phyloP scores from a whole-genome alignment of 2,888 invertebrate genomes.

The Perizoma flavofasciatum region DNA sequence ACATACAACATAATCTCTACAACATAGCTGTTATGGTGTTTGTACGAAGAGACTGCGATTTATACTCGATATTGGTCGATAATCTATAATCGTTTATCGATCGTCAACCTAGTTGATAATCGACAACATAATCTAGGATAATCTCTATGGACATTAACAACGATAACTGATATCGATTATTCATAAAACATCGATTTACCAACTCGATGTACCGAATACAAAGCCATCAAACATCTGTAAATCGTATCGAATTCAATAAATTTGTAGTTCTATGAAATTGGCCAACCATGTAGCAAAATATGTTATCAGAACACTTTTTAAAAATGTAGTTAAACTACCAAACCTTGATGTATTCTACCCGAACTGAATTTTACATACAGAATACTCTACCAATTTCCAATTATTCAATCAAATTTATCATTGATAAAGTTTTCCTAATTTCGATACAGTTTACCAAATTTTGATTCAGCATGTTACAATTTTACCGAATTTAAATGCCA shows the following conservation, averaged over 20 bases:
- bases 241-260: not conserved
- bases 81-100: conserved; percentile 28
- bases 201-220: not conserved
- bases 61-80: conserved; percentile 12
- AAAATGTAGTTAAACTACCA: not conserved
- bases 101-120: conserved; percentile 26
- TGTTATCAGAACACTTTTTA: too few relatives aligned
- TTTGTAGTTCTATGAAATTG: too few relatives aligned
- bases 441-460: not conserved
- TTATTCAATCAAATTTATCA: too few relatives aligned
- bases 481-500: too few relatives aligned
- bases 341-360: not conserved
- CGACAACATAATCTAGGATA: conserved; percentile 19
- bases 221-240: too few relatives aligned
- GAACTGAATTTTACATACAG: not conserved
- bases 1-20: conserved; percentile 26
- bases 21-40: conserved; percentile 7
- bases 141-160: conserved; percentile 15
- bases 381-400: not conserved
- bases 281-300: too few relatives aligned
- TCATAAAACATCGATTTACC: conserved; percentile 15
- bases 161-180: conserved; percentile 8
- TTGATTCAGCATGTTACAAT: conserved; percentile 2
- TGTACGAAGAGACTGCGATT: conserved; percentile 28
- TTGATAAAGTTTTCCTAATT: too few relatives aligned